These are phyloP conservation scores for Brachionus koreanus DNA, from an alignment of 1,140 invertebrate genomes.

Conservation along the genomic window DNA sequence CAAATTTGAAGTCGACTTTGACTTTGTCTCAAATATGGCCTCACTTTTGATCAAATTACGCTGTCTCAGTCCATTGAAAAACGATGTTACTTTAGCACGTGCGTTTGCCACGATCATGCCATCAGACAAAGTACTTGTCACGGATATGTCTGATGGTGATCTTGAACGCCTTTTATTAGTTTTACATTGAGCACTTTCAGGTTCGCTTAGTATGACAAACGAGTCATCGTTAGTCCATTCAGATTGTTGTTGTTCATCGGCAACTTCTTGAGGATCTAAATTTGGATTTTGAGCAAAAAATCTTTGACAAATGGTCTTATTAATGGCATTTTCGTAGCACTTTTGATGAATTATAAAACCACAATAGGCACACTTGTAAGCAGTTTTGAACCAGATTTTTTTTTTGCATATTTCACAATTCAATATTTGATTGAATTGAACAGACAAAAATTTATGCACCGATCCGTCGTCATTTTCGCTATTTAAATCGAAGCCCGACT, in stretches of 20 bases:
- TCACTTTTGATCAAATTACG: background rate
- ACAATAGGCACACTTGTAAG: constrained; percentile 37
- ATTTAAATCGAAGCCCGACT: background rate
- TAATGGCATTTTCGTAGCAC: constrained; percentile 33
- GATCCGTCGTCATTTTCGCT: constrained; percentile 4
- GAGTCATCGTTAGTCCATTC: background rate
- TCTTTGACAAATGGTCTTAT: constrained; percentile 23
- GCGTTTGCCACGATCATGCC: background rate
- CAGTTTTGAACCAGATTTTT: constrained; percentile 44
- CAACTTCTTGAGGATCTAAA: background rate
- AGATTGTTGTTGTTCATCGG: background rate
- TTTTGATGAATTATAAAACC: constrained; percentile 36
- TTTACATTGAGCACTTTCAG: background rate
- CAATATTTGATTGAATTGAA: constrained; percentile 22
- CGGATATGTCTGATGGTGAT: background rate
- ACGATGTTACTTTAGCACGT: background rate
- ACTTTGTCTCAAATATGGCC: background rate
- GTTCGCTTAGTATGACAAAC: background rate
- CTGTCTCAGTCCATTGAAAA: background rate
- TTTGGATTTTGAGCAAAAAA: constrained; percentile 38
- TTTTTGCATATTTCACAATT: constrained; percentile 19
- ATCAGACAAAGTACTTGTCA: background rate
- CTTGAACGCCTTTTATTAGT: background rate
- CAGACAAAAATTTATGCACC: constrained; percentile 7
- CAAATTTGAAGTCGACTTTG: constrained; percentile 1